Evolutionary conservation across 1,140 invertebrate genomes (phyloP), one percentile per base, ranked within the genome.

Genomic region (Zaprionus ghesquierei): DNA sequence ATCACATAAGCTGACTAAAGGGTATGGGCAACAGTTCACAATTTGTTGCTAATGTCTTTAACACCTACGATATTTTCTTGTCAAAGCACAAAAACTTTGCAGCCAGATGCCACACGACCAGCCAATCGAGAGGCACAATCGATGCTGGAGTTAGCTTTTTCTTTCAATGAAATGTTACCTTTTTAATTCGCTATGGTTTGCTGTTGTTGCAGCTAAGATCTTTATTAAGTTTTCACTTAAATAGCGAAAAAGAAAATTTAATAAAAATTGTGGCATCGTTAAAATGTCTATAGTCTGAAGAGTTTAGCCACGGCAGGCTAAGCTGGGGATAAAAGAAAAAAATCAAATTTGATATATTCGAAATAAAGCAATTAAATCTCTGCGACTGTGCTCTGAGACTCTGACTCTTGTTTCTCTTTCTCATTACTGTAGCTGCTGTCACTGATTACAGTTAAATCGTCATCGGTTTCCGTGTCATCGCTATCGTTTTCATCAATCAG

Each of bases 11-110:
- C 5, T 41, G 29, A 12, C 5, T 18, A 49, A 12, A 22, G 41
- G 41, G 49, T 46, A 68, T 35, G 20, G 20, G 53, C 63, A 66
- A 79, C 56, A 77, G 61, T 54, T 69, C 56, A 70, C 69, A 82
- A 87, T 84, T 87, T 77, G 71, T 73, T 79, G 65, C 46, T 77
- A 76, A 84, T 56, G 84, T 68, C 65, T 66, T 81, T 80, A 63
- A 69, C 51, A 55, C 59, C 59, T 49, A 59, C 75, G 78, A 78
- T 86, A 75, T 74, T 78, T 81, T 72, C 56, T 64, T 87, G 76
- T 77, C 69, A 76, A 56, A 55, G 71, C 10, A 41, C n/a, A n/a
- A 75, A 80, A 63, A 72, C 60, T 76, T 76, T 79, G 49, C 23
- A 38, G 29, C 49, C 66, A 76, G 66, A 86, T 87, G 61, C 82